Percentiles rank a stretch among this genome's conserved stretches.
Evolutionary conservation across 2,888 invertebrate genomes (phyloP).

Genomic region (Coelopa pilipes): DNA sequence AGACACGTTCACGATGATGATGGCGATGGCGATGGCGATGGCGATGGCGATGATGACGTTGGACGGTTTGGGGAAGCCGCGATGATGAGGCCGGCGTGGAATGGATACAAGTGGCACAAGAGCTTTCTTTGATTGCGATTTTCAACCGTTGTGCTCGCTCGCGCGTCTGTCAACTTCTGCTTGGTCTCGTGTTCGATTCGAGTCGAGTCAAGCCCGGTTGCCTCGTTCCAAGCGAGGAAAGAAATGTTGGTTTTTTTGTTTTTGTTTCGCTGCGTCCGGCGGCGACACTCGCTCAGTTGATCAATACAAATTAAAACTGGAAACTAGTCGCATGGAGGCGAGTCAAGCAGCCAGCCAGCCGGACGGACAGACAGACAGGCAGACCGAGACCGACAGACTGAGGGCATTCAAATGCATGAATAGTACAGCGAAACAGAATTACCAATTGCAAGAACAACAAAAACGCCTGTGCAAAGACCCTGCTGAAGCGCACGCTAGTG

Average conservation of each 20-base stretch:
- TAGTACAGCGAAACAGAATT: background rate
- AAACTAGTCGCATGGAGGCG: conserved; percentile 23
- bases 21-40: background rate
- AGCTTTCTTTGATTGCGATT: background rate
- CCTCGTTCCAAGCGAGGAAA: too few relatives aligned
- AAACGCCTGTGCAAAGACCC: too few relatives aligned
- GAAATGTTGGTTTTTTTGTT: background rate
- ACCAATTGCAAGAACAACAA: too few relatives aligned
- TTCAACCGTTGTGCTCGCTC: background rate
- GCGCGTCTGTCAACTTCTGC: background rate
- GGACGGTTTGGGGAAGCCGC: too few relatives aligned
- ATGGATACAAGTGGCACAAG: too few relatives aligned
- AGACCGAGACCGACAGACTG: background rate
- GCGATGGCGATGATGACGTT: too few relatives aligned
- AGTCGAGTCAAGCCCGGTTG: too few relatives aligned
- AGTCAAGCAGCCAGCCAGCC: background rate
- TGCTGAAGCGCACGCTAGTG: background rate
- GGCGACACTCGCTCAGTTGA: background rate
- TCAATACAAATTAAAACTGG: background rate
- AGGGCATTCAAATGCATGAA: background rate
- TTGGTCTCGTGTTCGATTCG: too few relatives aligned
- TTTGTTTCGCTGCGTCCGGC: background rate
- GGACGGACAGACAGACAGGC: background rate
- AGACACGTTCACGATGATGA: background rate
- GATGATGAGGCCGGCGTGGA: too few relatives aligned